Evolutionary conservation across 2,888 invertebrate genomes (phyloP), one percentile per base, ranked within the genome.

Genomic region (Andricus curvator): DNA sequence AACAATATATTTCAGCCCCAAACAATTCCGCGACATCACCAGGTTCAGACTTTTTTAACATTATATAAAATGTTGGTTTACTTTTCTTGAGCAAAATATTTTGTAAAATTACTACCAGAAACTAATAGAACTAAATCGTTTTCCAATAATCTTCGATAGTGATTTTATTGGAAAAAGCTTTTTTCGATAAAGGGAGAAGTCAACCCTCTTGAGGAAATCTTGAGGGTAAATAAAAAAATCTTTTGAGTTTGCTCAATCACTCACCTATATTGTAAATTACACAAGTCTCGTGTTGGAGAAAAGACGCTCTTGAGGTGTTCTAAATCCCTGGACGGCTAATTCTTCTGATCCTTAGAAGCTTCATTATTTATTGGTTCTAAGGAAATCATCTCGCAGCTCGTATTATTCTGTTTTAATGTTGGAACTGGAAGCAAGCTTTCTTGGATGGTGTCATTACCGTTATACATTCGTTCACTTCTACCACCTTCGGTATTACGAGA

Each of bases 401-500:
- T 89, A 68, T 80, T 84, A 80, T 87, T 88, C 77, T 87, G 87
- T 62, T 79, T 83, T 87, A 67, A 83, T n/a, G 84, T 65, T 56
- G 85, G 82, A 22, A 86, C 86, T 6, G 94, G 94, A 81, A 96
- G 90, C 85, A 96, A 91, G 62, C 95, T 95, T 90, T 96, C 96
- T 88, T 96, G 96, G 86, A 96, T 94, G 2, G 96, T 96, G 86
- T 96, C 96, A 87, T 95, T 96, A 2, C 96, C 96, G 88, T 96
- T 97, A 92, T 96, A 96, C 78, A 96, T 95, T 87, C 96, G 94
- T 88, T 96, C 96, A 15, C 95, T 95, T 94, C 91, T 74, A 56
- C 95, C 94, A 86, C 95, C 95, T 81, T 93, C 93, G 80, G 93
- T 93, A 68, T 94, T 92, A 91, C 95, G 94, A 93, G 94, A 94